Percentiles rank a stretch among this genome's conserved stretches.
Evolutionary conservation across 2,797 vertebrate genomes (phyloP).

Genomic region (Lagocephalus sceleratus): DNA sequence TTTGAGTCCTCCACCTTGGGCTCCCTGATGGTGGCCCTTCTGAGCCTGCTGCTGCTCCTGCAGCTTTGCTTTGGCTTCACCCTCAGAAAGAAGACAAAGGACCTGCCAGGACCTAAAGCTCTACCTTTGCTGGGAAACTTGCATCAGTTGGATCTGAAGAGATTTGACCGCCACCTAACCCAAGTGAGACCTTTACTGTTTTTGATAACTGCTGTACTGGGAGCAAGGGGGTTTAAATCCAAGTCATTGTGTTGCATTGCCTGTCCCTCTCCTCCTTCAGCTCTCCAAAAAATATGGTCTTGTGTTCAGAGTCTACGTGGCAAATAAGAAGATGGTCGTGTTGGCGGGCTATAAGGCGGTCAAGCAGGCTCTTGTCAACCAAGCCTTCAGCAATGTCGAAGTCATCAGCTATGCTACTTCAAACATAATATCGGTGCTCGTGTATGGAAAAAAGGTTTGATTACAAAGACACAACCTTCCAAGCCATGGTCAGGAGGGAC

Average conservation of each 20-base stretch:
- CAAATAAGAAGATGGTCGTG: conserved; percentile 59
- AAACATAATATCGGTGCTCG: conserved; percentile 46
- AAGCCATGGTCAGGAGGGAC: conserved; percentile 37
- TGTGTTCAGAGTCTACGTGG: conserved; percentile 57
- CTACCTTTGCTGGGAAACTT: conserved; percentile 71
- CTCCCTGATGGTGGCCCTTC: conserved; percentile 14
- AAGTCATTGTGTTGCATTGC: too few relatives aligned
- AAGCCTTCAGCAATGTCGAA: conserved; percentile 50
- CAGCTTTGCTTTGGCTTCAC: conserved; percentile 14
- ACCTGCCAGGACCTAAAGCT: conserved; percentile 63
- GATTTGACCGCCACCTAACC: conserved; percentile 41
- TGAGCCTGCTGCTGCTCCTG: conserved; percentile 35
- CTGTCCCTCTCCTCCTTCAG: conserved; percentile 16
- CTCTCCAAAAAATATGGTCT: conserved; percentile 57
- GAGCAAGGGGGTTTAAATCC: too few relatives aligned
- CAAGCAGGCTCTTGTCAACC: conserved; percentile 56
- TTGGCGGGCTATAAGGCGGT: conserved; percentile 60
- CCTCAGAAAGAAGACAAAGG: conserved; percentile 12
- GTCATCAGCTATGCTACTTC: conserved; percentile 46
- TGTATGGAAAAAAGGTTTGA: conserved; percentile 57
- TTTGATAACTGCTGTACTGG: too few relatives aligned
- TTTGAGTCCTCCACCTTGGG: conserved; percentile 5
- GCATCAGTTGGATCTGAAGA: conserved; percentile 51
- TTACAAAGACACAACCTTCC: conserved; percentile 44
- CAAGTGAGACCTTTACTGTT: conserved; percentile 38